Evolutionary conservation across 1,140 invertebrate species (phyloP).

Genomic region (Aphelenchoides besseyi): DNA sequence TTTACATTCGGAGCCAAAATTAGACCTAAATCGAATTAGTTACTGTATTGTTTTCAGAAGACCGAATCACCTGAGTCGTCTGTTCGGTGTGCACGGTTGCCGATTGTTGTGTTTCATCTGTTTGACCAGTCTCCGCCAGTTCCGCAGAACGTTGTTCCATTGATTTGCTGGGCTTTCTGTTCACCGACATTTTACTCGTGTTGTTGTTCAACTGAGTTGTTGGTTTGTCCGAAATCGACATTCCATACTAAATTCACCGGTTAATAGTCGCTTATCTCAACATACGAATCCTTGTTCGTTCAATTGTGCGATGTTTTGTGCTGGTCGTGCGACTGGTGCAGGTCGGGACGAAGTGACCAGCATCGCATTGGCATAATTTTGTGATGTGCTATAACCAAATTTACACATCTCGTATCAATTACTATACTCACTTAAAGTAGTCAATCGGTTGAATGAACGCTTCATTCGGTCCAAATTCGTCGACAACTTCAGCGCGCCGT

Average conservation of each 20-base stretch:
- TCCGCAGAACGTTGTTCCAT: not conserved
- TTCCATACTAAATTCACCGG: not conserved
- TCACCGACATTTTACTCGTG: not conserved
- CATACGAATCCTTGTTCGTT: not conserved
- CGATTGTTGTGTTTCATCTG: not conserved
- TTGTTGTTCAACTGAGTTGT: not conserved
- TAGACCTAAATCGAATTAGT: not conserved
- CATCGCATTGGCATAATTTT: not conserved
- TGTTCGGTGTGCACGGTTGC: not conserved
- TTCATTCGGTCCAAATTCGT: slow-evolving; percentile 4
- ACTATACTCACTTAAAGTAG: slow-evolving; percentile 13
- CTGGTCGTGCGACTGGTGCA: not conserved
- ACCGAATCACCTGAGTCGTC: not conserved
- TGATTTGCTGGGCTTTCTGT: not conserved
- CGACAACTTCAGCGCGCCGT: not conserved
- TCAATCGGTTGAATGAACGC: slow-evolving; percentile 11
- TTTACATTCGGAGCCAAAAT: not conserved
- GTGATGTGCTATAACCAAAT: not conserved
- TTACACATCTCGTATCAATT: too few species aligned
- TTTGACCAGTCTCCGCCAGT: not conserved
- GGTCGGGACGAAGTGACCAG: not conserved
- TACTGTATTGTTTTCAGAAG: too few species aligned
- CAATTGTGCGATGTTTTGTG: not conserved
- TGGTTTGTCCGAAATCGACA: not conserved
- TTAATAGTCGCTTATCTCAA: too few species aligned